Percentiles rank a stretch among this genome's conserved stretches.
Evolutionary conservation across 2,888 invertebrate genomes (phyloP).

Genomic region (Blastobasis lacticolella): DNA sequence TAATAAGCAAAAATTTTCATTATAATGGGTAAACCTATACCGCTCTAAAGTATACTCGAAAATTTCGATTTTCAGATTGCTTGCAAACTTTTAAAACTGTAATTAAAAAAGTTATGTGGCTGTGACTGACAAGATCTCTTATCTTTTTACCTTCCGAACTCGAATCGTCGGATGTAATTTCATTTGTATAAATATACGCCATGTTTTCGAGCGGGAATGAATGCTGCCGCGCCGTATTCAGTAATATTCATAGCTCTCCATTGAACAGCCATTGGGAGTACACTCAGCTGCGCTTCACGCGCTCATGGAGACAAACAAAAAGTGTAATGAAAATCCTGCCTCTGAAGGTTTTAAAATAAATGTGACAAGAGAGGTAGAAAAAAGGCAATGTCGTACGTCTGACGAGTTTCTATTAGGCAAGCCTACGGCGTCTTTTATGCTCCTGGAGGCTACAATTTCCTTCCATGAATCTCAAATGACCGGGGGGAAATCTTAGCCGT

Average conservation of each 20-base stretch:
- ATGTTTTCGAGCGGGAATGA: not conserved
- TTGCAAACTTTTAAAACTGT: not conserved
- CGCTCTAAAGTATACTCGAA: too few species aligned
- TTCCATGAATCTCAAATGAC: slow-evolving; percentile 74
- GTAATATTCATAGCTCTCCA: not conserved
- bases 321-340: slow-evolving; percentile 31
- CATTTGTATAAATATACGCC: not conserved
- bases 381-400: slow-evolving; percentile 44
- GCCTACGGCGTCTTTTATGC: slow-evolving; percentile 69
- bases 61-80: not conserved
- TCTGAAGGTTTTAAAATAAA: slow-evolving; percentile 43
- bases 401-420: slow-evolving; percentile 56
- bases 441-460: slow-evolving; percentile 68
- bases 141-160: not conserved
- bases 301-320: slow-evolving; percentile 26
- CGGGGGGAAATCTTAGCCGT: slow-evolving; percentile 73
- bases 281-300: slow-evolving; percentile 23
- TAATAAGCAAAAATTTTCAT: too few species aligned
- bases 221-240: not conserved
- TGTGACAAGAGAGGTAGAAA: slow-evolving; percentile 39
- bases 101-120: not conserved
- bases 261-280: slow-evolving; percentile 14
- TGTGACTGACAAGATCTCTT: not conserved
- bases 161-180: not conserved
- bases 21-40: too few species aligned